Conservation (phyloP, 2,113 vertebrate species). For the Phylloscopus trochiloides region DNA sequence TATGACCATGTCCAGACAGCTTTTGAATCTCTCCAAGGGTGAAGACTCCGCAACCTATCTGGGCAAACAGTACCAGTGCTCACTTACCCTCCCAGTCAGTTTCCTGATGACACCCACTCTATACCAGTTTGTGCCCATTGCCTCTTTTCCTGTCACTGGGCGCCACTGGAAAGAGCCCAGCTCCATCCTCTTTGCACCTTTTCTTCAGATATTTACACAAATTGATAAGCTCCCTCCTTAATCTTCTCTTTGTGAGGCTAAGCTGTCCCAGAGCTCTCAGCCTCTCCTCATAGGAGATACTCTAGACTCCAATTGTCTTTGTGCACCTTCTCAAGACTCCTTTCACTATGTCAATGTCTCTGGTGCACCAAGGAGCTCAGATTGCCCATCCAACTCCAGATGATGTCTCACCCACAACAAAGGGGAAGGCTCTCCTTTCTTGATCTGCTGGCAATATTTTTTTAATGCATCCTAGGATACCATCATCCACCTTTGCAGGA, state of each 20-base stretch:
- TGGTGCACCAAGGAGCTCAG: neutral
- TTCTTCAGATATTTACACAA: neutral
- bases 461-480: neutral
- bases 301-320: neutral
- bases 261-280: neutral
- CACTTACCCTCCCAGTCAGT: neutral
- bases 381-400: neutral
- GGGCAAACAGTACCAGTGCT: neutral
- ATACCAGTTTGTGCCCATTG: neutral
- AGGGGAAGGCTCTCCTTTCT: neutral
- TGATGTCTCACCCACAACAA: neutral
- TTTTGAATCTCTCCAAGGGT: neutral
- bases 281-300: neutral
- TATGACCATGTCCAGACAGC: neutral
- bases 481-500: neutral
- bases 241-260: neutral
- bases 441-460: neutral
- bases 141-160: neutral
- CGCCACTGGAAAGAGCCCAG: neutral
- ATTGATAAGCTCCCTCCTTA: accelerated
- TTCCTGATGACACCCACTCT: neutral
- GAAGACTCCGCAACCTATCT: neutral
- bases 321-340: neutral
- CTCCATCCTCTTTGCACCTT: neutral
- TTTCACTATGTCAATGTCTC: neutral